Evolutionary conservation across 2,888 invertebrate species (phyloP), one percentile per base, ranked within the genome.

Genomic region (Lacanobia wlatinum): DNA sequence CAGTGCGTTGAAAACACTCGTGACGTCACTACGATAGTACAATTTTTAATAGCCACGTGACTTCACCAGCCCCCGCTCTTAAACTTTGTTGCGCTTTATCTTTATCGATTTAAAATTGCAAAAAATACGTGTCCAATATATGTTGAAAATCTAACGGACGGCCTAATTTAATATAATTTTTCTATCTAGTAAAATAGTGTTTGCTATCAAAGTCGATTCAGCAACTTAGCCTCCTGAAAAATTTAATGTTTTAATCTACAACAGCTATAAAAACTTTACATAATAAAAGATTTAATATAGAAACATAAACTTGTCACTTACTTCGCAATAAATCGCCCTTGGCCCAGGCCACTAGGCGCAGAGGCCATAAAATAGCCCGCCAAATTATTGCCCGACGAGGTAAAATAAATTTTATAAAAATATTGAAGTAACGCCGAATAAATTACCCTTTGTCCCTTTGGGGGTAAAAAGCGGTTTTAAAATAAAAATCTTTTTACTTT

Each of bases 381-480:
- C 8, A 55, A 72, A 60, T 64, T 63, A 78, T 78, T 50, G 56
- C 60, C 16, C 18, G 12, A 9, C 5, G 18, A 64, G 63, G 55
- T 52, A 55, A 78, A 78, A 78, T 78, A 77, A 52, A 38, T 78
- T 72, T 50, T 16, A 38, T 50, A 50, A 72, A 78, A 78, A 78
- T 78, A 78, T 76, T 78, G 63, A 64, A 64, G 79, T 52, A 60
- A 78, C 60, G 50, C 6, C 48, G 50, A 64, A 76, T 76, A 76
- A 76, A 72, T 78, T 78, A 71, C 63, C 40, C 53, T 55, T 59
- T 71, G 34, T 76, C 48, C 78, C 72, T 46, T 48, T 18, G 63
- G 72, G 62, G 34, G 0, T 21, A 59, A 53, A 70, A 59, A 18
- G 16, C 52, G 23, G 2, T 34, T 52, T 70, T 14, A 16, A 40